Conservation (phyloP, 2,888 invertebrate species). For the Cordilura impudica region DNA sequence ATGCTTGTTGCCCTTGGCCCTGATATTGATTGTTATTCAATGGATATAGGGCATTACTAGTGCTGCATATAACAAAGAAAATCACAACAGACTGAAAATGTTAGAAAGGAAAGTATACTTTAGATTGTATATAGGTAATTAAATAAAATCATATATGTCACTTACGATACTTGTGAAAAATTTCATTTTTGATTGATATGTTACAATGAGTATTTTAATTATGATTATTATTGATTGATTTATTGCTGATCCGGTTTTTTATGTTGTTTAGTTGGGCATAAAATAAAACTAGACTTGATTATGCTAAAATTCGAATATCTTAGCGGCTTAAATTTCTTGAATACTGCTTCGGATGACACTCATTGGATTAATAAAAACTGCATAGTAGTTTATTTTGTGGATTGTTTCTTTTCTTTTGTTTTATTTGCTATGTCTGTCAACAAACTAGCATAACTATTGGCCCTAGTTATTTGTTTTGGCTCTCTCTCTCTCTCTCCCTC, state of each 20-base stretch:
- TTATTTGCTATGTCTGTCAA: constrained; percentile 6
- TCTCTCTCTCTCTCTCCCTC: background rate
- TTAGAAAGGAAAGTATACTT: background rate
- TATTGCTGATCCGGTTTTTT: background rate
- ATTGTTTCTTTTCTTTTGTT: background rate
- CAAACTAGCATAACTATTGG: too few relatives aligned
- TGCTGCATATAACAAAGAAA: background rate
- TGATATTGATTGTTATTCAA: background rate
- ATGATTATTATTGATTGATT: background rate
- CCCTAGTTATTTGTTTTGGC: background rate
- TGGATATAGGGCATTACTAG: background rate
- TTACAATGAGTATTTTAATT: background rate
- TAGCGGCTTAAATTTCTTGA: constrained; percentile 24
- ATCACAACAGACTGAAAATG: background rate
- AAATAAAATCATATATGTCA: background rate
- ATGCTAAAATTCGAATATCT: constrained; percentile 18
- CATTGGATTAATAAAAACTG: constrained; percentile 6
- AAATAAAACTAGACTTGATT: background rate
- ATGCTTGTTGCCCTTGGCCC: background rate
- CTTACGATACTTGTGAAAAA: constrained; percentile 16
- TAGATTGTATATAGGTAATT: background rate
- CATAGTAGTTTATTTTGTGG: background rate
- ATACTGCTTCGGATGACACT: constrained; percentile 21
- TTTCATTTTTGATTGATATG: background rate
- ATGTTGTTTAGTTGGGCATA: background rate